These are phyloP conservation scores for Pyrgilauda ruficollis DNA, from an alignment of 2,113 vertebrate species.

Conservation along the genomic window DNA sequence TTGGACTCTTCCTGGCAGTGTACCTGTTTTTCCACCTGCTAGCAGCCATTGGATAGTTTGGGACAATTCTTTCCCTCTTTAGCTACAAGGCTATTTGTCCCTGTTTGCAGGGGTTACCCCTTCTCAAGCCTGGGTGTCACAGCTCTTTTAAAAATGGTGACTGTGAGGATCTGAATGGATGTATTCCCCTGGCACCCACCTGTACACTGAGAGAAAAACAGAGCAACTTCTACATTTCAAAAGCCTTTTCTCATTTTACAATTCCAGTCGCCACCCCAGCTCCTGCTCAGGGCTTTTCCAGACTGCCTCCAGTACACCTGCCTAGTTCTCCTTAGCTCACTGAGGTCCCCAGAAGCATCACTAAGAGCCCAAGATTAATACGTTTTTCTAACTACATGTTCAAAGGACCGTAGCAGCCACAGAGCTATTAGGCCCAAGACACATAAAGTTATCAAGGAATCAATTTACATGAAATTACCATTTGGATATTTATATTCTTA, in stretches of 20 bases:
- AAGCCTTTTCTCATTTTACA: background rate
- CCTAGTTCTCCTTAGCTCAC: background rate
- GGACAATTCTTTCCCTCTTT: background rate
- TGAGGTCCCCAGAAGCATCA: slow-evolving; percentile 1
- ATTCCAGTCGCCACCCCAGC: background rate
- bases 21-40: background rate
- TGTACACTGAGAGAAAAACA: background rate
- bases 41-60: background rate
- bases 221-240: background rate
- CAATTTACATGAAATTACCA: slow-evolving; percentile 40
- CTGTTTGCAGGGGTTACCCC: background rate
- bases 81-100: background rate
- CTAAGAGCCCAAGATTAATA: background rate
- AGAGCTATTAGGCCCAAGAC: slow-evolving; percentile 8
- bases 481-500: slow-evolving; percentile 30
- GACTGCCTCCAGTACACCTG: background rate
- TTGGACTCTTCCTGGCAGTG: background rate
- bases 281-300: background rate
- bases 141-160: background rate
- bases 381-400: background rate
- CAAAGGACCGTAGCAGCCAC: background rate
- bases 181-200: background rate
- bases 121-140: background rate
- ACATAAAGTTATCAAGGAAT: slow-evolving; percentile 16
- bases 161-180: background rate